Percentiles rank a stretch among this genome's conserved stretches.
phyloP scores from a whole-genome alignment of 2,888 invertebrate species.

The Heliconius aoede region DNA sequence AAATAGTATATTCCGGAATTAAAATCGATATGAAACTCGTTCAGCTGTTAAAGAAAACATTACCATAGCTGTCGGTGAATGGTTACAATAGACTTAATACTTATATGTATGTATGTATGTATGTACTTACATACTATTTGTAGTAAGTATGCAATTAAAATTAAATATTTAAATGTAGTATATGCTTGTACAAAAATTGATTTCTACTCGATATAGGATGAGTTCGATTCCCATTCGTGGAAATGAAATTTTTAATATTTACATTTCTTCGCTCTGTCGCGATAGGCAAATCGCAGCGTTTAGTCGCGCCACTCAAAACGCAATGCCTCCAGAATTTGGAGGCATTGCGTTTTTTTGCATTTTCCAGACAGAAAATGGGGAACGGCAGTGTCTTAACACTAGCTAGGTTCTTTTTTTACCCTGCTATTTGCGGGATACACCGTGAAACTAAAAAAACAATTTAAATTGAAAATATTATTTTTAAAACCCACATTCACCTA shows the following conservation, averaged over 20 bases:
- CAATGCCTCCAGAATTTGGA: no score
- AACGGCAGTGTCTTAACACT: not conserved
- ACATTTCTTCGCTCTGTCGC: no score
- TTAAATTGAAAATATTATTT: not conserved
- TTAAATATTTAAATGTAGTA: no score
- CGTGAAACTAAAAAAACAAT: not conserved
- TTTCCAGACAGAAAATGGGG: no score
- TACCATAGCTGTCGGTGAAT: conserved; percentile 21
- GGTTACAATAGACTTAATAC: conserved; percentile 12
- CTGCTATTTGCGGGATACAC: not conserved
- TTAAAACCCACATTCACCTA: not conserved
- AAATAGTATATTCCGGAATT: conserved; percentile 30
- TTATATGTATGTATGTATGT: not conserved
- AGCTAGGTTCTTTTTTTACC: not conserved
- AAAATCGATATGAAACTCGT: conserved; percentile 32
- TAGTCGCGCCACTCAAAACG: no score
- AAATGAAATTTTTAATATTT: no score
- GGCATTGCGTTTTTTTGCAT: no score
- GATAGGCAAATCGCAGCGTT: no score
- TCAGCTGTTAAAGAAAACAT: conserved; percentile 38
- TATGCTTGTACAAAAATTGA: no score
- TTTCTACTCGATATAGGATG: no score
- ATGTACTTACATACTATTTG: not conserved
- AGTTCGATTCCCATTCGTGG: no score
- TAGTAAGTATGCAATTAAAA: conserved; percentile 13